Evolutionary conservation across 2,797 vertebrate genomes (phyloP).

Genomic region (Cuculus canorus): DNA sequence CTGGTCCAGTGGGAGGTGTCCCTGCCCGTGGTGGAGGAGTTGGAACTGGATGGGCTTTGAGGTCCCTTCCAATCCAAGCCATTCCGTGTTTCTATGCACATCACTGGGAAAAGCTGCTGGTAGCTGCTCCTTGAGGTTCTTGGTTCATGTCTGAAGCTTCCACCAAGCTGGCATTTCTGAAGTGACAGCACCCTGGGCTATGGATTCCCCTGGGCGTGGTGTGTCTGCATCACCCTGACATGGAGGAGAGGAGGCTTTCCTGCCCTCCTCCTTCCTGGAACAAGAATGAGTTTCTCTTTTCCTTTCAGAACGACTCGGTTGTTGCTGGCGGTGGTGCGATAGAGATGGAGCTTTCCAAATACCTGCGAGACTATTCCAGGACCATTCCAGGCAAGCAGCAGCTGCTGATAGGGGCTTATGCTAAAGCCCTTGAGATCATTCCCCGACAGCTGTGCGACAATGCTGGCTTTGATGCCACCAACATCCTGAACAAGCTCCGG

Average conservation of each 20-base stretch:
- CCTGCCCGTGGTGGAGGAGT: too few species aligned
- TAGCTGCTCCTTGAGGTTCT: not conserved
- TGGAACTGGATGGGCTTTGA: too few species aligned
- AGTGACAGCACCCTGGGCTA: not conserved
- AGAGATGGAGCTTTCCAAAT: constrained; percentile 98
- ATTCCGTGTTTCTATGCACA: too few species aligned
- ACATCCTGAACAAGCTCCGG: constrained; percentile 96
- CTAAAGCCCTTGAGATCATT: constrained; percentile 96
- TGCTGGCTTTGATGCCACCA: constrained; percentile 97
- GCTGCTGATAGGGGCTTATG: constrained; percentile 94
- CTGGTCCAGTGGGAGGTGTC: too few species aligned
- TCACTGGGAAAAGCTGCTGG: not conserved
- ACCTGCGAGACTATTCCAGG: constrained; percentile 93
- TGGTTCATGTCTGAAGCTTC: not conserved
- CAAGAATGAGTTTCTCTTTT: not conserved
- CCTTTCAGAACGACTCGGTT: constrained; percentile 90
- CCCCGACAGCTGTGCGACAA: constrained; percentile 98
- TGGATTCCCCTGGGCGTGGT: too few species aligned
- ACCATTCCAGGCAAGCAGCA: constrained; percentile 98
- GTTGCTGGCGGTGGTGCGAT: constrained; percentile 96
- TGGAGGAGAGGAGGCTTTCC: not conserved
- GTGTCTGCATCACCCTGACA: fast-evolving
- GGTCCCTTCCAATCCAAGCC: too few species aligned
- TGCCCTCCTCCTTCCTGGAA: not conserved
- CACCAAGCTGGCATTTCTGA: not conserved